These are phyloP conservation scores for Collichthys lucidus DNA, from an alignment of 2,113 vertebrate species.

Conservation along the genomic window DNA sequence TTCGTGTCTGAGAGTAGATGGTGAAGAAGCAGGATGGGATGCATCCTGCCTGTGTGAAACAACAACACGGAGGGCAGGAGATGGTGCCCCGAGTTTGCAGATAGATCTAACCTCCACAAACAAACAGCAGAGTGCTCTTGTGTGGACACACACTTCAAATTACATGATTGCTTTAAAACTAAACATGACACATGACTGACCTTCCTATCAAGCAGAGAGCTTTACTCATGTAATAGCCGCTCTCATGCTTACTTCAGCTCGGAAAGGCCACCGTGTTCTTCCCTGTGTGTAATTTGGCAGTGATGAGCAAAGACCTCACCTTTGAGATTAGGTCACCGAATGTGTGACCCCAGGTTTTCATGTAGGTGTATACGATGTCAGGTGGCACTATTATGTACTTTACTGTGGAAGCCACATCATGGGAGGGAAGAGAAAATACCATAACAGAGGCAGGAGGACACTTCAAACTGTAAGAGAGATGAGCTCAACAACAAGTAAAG, in stretches of 20 bases:
- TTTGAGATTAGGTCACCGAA: constrained; percentile 50
- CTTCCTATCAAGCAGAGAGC: constrained; percentile 66
- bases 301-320: constrained; percentile 49
- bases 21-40: too few species aligned
- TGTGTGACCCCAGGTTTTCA: constrained; percentile 15
- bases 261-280: constrained; percentile 38
- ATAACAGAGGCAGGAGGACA: not conserved
- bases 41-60: too few species aligned
- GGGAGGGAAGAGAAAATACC: constrained; percentile 10
- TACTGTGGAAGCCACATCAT: not conserved
- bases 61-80: too few species aligned
- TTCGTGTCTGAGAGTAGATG: too few species aligned
- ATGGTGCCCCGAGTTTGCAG: too few species aligned
- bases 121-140: constrained; percentile 30
- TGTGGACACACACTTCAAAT: constrained; percentile 47
- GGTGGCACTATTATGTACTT: constrained; percentile 26
- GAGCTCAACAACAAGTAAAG: not conserved
- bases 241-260: constrained; percentile 55
- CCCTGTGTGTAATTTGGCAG: constrained; percentile 53
- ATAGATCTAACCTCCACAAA: not conserved
- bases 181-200: constrained; percentile 59
- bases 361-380: not conserved
- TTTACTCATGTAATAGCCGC: constrained; percentile 61
- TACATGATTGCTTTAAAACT: constrained; percentile 76
- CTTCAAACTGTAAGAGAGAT: constrained; percentile 1